Evolutionary conservation across 2,888 invertebrate species (phyloP), one percentile per base, ranked within the genome.

Genomic region (Cerastis leucographa): DNA sequence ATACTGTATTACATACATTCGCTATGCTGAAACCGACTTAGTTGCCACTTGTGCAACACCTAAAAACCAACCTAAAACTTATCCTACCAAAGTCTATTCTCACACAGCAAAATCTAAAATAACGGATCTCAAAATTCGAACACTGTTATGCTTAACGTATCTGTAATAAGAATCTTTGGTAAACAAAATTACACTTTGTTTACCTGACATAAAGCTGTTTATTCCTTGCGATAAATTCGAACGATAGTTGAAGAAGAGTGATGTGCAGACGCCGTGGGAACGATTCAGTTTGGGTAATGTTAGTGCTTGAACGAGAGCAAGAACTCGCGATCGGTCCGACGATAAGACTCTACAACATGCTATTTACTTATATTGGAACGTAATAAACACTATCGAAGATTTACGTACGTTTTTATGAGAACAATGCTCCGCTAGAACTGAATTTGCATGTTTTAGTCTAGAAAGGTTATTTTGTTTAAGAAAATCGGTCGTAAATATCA

Each of bases 241-340:
- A 85, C 77, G 78, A 90, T 88, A 81, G 85, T 90, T 87, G 90
- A 89, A 90, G 92, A 93, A 90, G 92, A 92, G 92, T 94, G 95
- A 95, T 94, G 94, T 93, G 91, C 92, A 90, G 91, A 92, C 89
- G 90, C 91, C 96, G 96, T 96, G 96, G 96, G 96, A 96, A 96
- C 94, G 90, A 91, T 93, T 91, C 90, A 90, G 93, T 93, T 94
- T 92, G 89, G 92, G 94, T 93, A 94, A 92, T 85, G 85, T 86
- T 91, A 87, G 89, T 90, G 92, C 82, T 89, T 88, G 84, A 90
- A 93, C 90, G 92, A 92, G 93, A 94, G 91, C 93, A 92, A 89
- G 91, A 93, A 92, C 90, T 87, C 74, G 90, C 87, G 95, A 95
- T 95, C 87, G 86, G 91, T 92, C 90, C 84, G 78, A 85, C 90